A percentile compares a stretch with the other conserved stretches of the same genome.
phyloP scores from a whole-genome alignment of 2,113 vertebrate genomes.

The Turnix velox region DNA sequence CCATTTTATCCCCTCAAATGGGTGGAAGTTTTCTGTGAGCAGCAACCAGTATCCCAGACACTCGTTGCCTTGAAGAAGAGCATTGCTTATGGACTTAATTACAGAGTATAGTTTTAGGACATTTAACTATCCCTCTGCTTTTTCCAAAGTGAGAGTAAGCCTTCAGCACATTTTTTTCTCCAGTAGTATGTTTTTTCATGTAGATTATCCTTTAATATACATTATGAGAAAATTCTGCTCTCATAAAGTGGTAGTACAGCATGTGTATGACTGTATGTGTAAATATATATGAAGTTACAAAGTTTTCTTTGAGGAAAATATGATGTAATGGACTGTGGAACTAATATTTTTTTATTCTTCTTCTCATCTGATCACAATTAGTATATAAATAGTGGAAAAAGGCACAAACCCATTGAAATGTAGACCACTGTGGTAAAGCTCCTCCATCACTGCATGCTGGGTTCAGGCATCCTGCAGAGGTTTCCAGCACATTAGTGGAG shows the following conservation, averaged over 20 bases:
- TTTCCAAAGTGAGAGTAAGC: not conserved
- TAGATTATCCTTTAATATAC: not conserved
- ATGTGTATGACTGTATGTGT: not conserved
- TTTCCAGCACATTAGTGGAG: slow-evolving; percentile 28
- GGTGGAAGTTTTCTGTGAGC: not conserved
- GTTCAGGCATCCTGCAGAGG: not conserved
- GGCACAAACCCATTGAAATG: not conserved
- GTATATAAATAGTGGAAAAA: slow-evolving; percentile 26
- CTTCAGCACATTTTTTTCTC: not conserved
- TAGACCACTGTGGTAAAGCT: not conserved
- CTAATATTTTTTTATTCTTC: not conserved
- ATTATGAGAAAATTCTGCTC: not conserved
- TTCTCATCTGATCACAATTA: not conserved
- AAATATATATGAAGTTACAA: not conserved
- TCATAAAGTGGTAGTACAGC: not conserved
- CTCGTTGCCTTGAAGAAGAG: not conserved
- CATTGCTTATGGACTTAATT: not conserved
- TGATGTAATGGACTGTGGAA: slow-evolving; percentile 55
- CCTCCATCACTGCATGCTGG: not conserved
- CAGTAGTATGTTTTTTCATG: not conserved
- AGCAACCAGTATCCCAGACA: not conserved
- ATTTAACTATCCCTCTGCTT: not conserved
- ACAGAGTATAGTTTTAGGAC: not conserved
- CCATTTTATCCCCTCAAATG: accelerated
- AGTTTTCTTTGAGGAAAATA: slow-evolving; percentile 35